Percentiles rank a stretch among this genome's conserved stretches.
Evolutionary conservation across 2,888 invertebrate species (phyloP).

Genomic region (Caenorhabditis parvicauda): DNA sequence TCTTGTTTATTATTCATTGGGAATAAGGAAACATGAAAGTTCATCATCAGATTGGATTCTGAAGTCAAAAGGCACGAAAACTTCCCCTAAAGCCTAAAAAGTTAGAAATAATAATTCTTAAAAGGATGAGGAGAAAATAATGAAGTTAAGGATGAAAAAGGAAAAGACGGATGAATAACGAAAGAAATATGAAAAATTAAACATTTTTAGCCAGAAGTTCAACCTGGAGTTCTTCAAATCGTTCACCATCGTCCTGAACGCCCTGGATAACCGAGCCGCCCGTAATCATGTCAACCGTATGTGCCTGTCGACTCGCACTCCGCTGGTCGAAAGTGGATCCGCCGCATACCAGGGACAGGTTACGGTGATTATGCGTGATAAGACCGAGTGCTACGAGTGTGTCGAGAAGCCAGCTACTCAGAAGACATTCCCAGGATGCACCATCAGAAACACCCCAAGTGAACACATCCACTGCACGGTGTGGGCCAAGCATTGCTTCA

Average conservation of each 20-base stretch:
- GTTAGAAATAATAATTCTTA: constrained; percentile 5
- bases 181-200: too few species aligned
- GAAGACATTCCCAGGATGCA: constrained; percentile 94
- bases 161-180: too few species aligned
- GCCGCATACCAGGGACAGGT: constrained; percentile 91
- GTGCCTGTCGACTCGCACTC: constrained; percentile 91
- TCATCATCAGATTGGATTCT: too few species aligned
- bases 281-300: constrained; percentile 97
- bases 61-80: too few species aligned
- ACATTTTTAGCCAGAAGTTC: constrained; percentile 67
- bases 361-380: constrained; percentile 71
- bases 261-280: constrained; percentile 91
- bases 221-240: constrained; percentile 85
- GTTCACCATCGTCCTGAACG: constrained; percentile 89
- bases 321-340: constrained; percentile 93
- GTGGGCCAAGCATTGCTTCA: constrained; percentile 98
- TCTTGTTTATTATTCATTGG: too few species aligned
- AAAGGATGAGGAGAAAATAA: too few species aligned
- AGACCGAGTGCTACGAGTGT: constrained; percentile 96
- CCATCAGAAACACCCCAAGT: constrained; percentile 96
- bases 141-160: too few species aligned
- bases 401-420: constrained; percentile 75
- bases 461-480: constrained; percentile 99
- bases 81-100: too few species aligned
- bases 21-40: too few species aligned